Percentiles rank a stretch among this genome's conserved stretches.
These are phyloP conservation scores for Protonibea diacanthus DNA, from an alignment of 2,797 vertebrate species.

Conservation along the genomic window DNA sequence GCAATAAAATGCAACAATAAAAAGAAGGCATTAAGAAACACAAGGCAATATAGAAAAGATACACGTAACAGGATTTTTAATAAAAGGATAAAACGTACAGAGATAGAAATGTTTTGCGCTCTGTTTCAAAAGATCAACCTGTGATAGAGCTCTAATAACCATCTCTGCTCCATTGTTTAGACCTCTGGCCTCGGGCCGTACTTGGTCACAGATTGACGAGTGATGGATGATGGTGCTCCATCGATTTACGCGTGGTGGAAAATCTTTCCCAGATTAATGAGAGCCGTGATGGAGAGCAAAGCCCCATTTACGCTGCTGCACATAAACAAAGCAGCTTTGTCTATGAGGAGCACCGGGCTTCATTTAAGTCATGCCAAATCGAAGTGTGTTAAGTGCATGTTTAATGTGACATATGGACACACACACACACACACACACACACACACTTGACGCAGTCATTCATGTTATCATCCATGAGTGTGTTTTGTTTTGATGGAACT, in stretches of 20 bases:
- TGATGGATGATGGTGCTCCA: slow-evolving; percentile 71
- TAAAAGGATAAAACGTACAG: neutral
- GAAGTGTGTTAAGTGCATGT: slow-evolving; percentile 40
- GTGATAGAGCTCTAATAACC: slow-evolving; percentile 15
- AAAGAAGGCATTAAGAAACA: neutral
- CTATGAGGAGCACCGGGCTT: slow-evolving; percentile 53
- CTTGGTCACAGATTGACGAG: slow-evolving; percentile 54
- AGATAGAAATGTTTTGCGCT: neutral
- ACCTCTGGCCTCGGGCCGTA: slow-evolving; percentile 51
- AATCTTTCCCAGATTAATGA: slow-evolving; percentile 73
- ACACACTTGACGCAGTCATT: slow-evolving; percentile 3
- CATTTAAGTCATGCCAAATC: slow-evolving; percentile 53
- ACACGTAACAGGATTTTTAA: neutral
- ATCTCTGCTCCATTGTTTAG: slow-evolving; percentile 40
- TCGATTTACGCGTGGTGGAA: slow-evolving; percentile 58
- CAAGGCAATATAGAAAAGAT: neutral
- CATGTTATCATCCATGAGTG: slow-evolving; percentile 11
- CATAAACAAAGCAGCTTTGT: slow-evolving; percentile 66
- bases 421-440: neutral
- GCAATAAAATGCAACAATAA: neutral
- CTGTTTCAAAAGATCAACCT: neutral
- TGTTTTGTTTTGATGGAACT: slow-evolving; percentile 19
- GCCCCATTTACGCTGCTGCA: slow-evolving; percentile 32
- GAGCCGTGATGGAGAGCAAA: slow-evolving; percentile 59
- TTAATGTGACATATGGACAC: slow-evolving; percentile 31